A percentile compares a stretch with the other conserved stretches of the same genome.
Conservation (phyloP, 2,888 invertebrate genomes). For the Oscheius sp. region DNA sequence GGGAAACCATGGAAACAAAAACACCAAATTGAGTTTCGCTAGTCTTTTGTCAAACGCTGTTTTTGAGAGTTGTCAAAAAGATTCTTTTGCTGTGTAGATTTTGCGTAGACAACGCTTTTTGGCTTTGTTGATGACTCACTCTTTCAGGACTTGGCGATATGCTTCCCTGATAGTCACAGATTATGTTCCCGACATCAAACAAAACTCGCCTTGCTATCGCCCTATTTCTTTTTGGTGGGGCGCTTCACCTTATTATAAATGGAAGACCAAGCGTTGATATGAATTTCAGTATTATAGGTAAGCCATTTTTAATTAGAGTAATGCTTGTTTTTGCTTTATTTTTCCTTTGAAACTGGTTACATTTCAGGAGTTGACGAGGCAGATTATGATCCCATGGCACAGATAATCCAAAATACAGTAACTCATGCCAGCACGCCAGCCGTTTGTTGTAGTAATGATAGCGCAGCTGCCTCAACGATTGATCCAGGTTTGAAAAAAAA, state of each 20-base stretch:
- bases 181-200: slow-evolving; percentile 13
- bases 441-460: background rate
- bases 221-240: slow-evolving; percentile 10
- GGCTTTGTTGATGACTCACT: too few relatives aligned
- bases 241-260: slow-evolving; percentile 18
- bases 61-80: too few relatives aligned
- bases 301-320: background rate
- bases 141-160: background rate
- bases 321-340: background rate
- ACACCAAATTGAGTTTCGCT: too few relatives aligned
- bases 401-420: slow-evolving; percentile 13
- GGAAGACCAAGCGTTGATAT: slow-evolving; percentile 13
- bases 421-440: background rate
- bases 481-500: background rate
- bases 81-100: too few relatives aligned
- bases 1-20: too few relatives aligned
- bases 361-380: slow-evolving; percentile 6
- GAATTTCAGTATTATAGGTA: slow-evolving; percentile 6
- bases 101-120: too few relatives aligned
- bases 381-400: slow-evolving; percentile 9
- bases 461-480: background rate
- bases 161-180: background rate
- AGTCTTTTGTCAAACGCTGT: too few relatives aligned
- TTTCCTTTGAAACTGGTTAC: background rate
- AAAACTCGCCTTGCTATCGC: background rate